These are phyloP conservation scores for Neoscelio sp. DNA, from an alignment of 2,888 invertebrate species.

Conservation along the genomic window DNA sequence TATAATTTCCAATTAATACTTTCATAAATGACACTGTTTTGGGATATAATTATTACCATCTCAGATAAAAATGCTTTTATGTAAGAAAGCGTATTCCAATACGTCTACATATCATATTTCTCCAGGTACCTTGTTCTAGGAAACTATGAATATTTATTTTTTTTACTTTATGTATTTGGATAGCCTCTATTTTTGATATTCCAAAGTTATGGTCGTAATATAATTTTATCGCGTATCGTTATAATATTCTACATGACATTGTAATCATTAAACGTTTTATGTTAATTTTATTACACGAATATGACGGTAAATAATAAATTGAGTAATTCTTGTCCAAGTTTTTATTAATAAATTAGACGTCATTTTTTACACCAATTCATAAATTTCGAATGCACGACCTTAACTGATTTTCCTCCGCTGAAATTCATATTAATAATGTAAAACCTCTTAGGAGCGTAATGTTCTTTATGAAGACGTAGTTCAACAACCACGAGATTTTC, in stretches of 20 bases:
- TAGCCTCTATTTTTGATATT: not conserved
- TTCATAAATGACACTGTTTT: conserved; percentile 13
- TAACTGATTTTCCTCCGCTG: too few species aligned
- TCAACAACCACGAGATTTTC: too few species aligned
- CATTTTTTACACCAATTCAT: too few species aligned
- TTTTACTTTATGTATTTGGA: not conserved
- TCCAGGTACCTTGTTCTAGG: conserved; percentile 8
- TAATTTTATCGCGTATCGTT: conserved; percentile 31
- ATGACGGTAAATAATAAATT: not conserved
- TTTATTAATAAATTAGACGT: too few species aligned
- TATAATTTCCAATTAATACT: conserved; percentile 23
- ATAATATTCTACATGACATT: not conserved
- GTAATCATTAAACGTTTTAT: not conserved
- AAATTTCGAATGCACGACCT: too few species aligned
- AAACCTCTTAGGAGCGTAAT: too few species aligned
- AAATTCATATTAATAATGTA: too few species aligned
- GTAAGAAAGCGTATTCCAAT: conserved; percentile 18
- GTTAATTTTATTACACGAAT: not conserved
- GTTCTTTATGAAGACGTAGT: too few species aligned
- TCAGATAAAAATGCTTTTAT: conserved; percentile 28
- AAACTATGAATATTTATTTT: conserved; percentile 45
- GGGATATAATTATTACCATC: conserved; percentile 9
- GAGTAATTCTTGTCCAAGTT: too few species aligned
- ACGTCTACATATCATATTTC: conserved; percentile 42
- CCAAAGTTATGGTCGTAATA: conserved; percentile 22